phyloP scores from a whole-genome alignment of 2,113 vertebrate species.

The Oxyura jamaicensis region DNA sequence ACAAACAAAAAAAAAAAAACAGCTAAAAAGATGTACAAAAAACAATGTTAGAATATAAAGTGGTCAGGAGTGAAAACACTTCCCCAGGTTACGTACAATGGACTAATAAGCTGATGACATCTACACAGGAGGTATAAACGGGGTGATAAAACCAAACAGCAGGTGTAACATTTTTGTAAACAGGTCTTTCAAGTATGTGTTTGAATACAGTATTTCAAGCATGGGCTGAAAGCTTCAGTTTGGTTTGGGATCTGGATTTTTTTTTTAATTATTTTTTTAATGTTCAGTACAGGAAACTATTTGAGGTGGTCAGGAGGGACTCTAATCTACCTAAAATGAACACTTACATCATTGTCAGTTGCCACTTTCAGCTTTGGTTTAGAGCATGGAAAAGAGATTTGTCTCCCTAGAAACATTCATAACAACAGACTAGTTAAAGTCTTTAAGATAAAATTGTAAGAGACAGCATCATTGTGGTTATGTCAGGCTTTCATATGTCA shows the following conservation, averaged over 20 bases:
- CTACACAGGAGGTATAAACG: not conserved
- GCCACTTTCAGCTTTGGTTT: slow-evolving; percentile 56
- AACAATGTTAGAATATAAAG: not conserved
- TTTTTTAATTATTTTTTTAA: not conserved
- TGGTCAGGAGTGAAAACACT: not conserved
- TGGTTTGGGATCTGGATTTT: not conserved
- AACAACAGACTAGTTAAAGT: slow-evolving; percentile 57
- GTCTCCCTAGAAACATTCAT: slow-evolving; percentile 67
- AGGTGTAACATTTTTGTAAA: slow-evolving; percentile 15
- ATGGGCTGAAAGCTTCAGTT: not conserved
- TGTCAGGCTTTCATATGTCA: slow-evolving; percentile 11
- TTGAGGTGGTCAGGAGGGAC: not conserved
- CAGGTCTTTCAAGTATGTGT: slow-evolving; percentile 17
- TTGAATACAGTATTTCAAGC: slow-evolving; percentile 9
- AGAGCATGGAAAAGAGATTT: slow-evolving; percentile 72
- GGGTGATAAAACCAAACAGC: not conserved
- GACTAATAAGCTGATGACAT: not conserved
- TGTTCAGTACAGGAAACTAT: slow-evolving; percentile 53
- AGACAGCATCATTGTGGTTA: not conserved
- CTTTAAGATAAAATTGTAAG: slow-evolving; percentile 53
- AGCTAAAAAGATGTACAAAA: not conserved
- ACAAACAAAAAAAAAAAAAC: not conserved
- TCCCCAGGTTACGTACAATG: not conserved
- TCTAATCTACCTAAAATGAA: slow-evolving; percentile 53
- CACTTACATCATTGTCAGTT: slow-evolving; percentile 59